These are phyloP conservation scores for Pungitius pungitius DNA, from an alignment of 2,113 vertebrate genomes.

Conservation along the genomic window DNA sequence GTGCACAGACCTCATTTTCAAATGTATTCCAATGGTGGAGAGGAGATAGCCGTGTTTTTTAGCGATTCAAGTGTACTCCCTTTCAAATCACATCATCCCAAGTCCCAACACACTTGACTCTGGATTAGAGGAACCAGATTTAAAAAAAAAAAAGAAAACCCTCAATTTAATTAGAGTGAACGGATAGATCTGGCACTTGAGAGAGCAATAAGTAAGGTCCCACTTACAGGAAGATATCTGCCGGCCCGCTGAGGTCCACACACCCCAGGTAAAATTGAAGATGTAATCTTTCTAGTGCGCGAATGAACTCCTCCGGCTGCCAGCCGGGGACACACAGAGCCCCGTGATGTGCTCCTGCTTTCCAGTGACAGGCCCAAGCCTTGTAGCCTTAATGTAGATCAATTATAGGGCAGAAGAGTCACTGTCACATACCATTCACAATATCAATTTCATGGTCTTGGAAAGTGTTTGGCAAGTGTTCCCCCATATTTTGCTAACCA, in stretches of 20 bases:
- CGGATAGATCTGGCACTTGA: slow-evolving; percentile 82
- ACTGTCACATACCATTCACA: slow-evolving; percentile 95
- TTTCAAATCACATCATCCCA: slow-evolving; percentile 83
- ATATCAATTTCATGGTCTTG: slow-evolving; percentile 97
- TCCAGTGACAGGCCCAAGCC: slow-evolving; percentile 67
- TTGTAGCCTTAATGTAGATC: slow-evolving; percentile 89
- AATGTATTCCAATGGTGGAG: slow-evolving; percentile 80
- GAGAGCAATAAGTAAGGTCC: slow-evolving; percentile 83
- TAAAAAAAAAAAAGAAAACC: too few relatives aligned
- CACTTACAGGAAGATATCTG: slow-evolving; percentile 81
- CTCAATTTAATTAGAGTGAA: slow-evolving; percentile 86
- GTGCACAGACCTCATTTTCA: slow-evolving; percentile 80
- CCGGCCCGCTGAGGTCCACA: slow-evolving; percentile 73
- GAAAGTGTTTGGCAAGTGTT: slow-evolving; percentile 93
- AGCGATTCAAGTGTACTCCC: slow-evolving; percentile 80
- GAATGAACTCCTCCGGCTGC: slow-evolving; percentile 75
- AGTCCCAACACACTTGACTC: slow-evolving; percentile 82
- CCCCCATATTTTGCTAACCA: slow-evolving; percentile 95
- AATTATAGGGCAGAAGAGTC: slow-evolving; percentile 95
- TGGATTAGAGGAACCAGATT: slow-evolving; percentile 84
- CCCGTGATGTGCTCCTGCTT: slow-evolving; percentile 70
- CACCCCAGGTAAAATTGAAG: slow-evolving; percentile 82
- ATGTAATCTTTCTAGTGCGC: slow-evolving; percentile 79
- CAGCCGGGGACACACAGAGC: slow-evolving; percentile 70
- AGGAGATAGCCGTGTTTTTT: slow-evolving; percentile 81